Percentiles rank a stretch among this genome's conserved stretches.
Evolutionary conservation across 2,888 invertebrate species (phyloP).

Genomic region (Heliconius charithonia): DNA sequence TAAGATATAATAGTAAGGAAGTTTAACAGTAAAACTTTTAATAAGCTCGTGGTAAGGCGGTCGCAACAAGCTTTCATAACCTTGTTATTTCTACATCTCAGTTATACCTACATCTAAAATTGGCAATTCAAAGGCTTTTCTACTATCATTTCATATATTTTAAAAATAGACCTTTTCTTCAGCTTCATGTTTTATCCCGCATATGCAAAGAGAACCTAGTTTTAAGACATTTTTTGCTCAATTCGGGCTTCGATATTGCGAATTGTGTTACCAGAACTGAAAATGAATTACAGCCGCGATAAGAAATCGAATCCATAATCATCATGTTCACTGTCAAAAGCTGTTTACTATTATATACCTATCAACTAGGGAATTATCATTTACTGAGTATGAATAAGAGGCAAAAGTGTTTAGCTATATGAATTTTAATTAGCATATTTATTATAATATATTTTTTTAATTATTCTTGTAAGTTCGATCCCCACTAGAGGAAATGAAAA

Average conservation of each 20-base stretch:
- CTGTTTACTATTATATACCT: no score
- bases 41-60: slow-evolving; percentile 35
- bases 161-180: not conserved
- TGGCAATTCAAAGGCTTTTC: not conserved
- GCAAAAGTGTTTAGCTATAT: no score
- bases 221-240: not conserved
- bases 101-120: not conserved
- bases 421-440: no score
- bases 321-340: no score
- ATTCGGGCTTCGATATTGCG: not conserved
- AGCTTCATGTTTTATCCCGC: not conserved
- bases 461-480: not conserved
- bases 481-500: slow-evolving; percentile 46
- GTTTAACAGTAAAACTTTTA: slow-evolving; percentile 32
- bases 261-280: not conserved
- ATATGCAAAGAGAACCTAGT: not conserved
- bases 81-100: slow-evolving; percentile 21
- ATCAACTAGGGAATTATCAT: no score
- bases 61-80: slow-evolving; percentile 31
- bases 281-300: not conserved
- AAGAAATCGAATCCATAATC: not conserved
- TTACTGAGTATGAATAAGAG: no score
- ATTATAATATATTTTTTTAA: not conserved
- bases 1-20: slow-evolving; percentile 24
- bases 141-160: not conserved